A percentile compares a stretch with the other conserved stretches of the same genome.
These are phyloP conservation scores for Oncorhynchus nerka DNA, from an alignment of 2,113 vertebrate genomes.

Conservation along the genomic window DNA sequence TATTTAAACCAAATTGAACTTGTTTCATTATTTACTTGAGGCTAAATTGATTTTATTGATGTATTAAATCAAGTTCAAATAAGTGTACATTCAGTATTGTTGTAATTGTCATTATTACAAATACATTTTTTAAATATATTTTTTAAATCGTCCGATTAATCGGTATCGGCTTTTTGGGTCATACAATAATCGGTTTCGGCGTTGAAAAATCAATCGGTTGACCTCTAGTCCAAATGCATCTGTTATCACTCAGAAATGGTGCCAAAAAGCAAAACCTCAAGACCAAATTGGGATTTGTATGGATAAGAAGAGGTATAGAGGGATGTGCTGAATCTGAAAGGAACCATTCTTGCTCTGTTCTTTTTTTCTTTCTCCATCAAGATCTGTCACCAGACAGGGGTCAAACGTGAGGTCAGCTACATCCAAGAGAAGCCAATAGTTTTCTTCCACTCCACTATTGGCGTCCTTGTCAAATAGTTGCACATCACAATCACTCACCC, in stretches of 20 bases:
- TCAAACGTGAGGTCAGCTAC: constrained; percentile 51
- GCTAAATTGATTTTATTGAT: too few relatives aligned
- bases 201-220: too few relatives aligned
- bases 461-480: constrained; percentile 20
- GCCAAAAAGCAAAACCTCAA: constrained; percentile 13
- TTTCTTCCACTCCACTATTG: constrained; percentile 1
- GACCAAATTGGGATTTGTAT: constrained; percentile 18
- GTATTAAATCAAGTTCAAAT: too few relatives aligned
- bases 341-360: not conserved
- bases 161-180: too few relatives aligned
- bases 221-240: constrained; percentile 31
- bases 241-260: constrained; percentile 29
- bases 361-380: not conserved
- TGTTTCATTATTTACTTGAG: too few relatives aligned
- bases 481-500: constrained; percentile 53
- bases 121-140: too few relatives aligned
- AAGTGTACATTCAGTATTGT: too few relatives aligned
- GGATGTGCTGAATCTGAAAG: constrained; percentile 31
- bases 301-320: constrained; percentile 13
- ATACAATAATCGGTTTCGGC: too few relatives aligned
- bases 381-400: not conserved
- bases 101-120: too few relatives aligned
- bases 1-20: too few relatives aligned
- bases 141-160: too few relatives aligned
- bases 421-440: constrained; percentile 38